phyloP scores from a whole-genome alignment of 2,797 vertebrate genomes.

The Eutrigla gurnardus region DNA sequence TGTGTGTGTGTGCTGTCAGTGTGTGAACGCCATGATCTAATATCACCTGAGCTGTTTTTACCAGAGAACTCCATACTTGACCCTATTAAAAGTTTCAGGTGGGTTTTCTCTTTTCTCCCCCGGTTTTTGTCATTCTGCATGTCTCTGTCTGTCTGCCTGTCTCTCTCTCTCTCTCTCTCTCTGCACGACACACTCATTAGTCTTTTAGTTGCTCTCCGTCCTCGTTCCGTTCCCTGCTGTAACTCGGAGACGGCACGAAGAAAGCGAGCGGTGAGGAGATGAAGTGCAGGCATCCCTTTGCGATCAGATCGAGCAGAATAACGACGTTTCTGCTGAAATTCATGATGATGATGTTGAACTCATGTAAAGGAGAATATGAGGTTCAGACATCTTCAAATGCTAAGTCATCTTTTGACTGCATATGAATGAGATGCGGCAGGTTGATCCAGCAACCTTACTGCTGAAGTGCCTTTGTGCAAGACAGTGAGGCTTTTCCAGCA shows the following conservation, averaged over 20 bases:
- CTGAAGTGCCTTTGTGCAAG: background rate
- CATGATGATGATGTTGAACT: background rate
- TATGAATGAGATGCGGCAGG: background rate
- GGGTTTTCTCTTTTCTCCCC: constrained; percentile 8
- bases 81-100: constrained; percentile 69
- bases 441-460: background rate
- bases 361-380: background rate
- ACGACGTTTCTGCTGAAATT: constrained; percentile 19
- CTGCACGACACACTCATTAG: constrained; percentile 31
- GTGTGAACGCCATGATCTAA: background rate
- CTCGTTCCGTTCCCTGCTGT: constrained; percentile 4
- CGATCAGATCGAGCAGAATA: constrained; percentile 29
- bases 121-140: constrained; percentile 26
- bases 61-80: constrained; percentile 56
- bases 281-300: constrained; percentile 9
- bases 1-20: constrained; percentile 30
- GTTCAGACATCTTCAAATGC: background rate
- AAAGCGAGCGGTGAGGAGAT: constrained; percentile 19
- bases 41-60: constrained; percentile 39
- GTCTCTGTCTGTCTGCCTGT: constrained; percentile 5
- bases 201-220: constrained; percentile 43
- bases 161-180: constrained; percentile 10
- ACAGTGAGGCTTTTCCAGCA: background rate
- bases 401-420: background rate
- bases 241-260: background rate